A percentile compares a stretch with the other conserved stretches of the same genome.
phyloP scores from a whole-genome alignment of 2,797 vertebrate species.

The Forpus xanthops region DNA sequence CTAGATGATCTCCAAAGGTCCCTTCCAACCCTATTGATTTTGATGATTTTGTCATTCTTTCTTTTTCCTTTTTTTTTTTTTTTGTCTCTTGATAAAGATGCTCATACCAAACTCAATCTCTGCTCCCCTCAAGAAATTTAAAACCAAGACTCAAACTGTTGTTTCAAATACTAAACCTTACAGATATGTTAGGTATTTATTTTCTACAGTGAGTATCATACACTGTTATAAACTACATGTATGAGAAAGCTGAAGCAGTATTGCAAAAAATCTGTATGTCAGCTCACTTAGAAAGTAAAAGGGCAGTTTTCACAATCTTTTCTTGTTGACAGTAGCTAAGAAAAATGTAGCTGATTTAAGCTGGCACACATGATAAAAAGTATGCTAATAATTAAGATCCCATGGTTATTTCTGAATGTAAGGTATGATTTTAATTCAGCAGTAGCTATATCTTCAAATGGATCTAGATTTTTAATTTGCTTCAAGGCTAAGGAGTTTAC shows the following conservation, averaged over 20 bases:
- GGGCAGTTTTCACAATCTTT: background rate
- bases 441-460: background rate
- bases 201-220: background rate
- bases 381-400: background rate
- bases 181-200: background rate
- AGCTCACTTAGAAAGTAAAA: background rate
- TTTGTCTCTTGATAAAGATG: background rate
- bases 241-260: background rate
- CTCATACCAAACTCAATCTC: background rate
- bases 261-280: background rate
- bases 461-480: background rate
- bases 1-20: background rate
- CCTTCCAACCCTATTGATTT: background rate
- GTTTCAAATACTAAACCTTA: background rate
- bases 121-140: background rate
- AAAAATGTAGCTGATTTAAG: background rate
- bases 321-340: background rate
- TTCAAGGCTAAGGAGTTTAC: background rate
- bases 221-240: background rate
- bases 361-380: background rate
- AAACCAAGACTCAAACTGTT: background rate
- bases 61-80: background rate
- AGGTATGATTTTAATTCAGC: background rate
- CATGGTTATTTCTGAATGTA: background rate
- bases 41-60: background rate